Evolutionary conservation across 1,140 invertebrate genomes (phyloP).

Genomic region (Drosophila tsacasi): DNA sequence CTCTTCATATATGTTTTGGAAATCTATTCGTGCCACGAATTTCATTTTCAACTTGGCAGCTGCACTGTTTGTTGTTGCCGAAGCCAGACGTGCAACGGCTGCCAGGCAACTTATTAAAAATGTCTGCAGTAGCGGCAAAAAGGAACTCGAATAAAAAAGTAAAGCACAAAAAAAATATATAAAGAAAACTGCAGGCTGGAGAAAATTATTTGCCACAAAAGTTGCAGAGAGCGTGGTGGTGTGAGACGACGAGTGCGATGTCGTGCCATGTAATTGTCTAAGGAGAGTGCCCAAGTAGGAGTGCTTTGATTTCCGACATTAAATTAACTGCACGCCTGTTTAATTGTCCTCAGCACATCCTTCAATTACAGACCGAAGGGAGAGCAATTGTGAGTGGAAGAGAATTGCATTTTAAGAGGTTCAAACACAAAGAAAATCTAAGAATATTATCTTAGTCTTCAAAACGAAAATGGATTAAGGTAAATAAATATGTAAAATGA

Average conservation of each 20-base stretch:
- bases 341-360: conserved; percentile 58
- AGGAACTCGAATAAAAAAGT: conserved; percentile 39
- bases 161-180: conserved; percentile 6
- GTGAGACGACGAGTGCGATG: conserved; percentile 40
- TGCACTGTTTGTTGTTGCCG: conserved; percentile 73
- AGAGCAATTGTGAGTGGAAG: conserved; percentile 8
- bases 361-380: conserved; percentile 9
- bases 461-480: too few species aligned
- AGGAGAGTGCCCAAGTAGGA: conserved; percentile 52
- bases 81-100: conserved; percentile 72
- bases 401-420: conserved; percentile 5
- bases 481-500: too few species aligned
- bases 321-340: conserved; percentile 63
- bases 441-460: too few species aligned
- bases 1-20: conserved; percentile 68
- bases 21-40: conserved; percentile 82
- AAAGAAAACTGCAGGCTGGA: conserved; percentile 28
- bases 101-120: conserved; percentile 82
- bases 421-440: background rate
- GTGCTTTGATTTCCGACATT: conserved; percentile 78
- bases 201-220: conserved; percentile 76
- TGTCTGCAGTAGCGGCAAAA: conserved; percentile 69
- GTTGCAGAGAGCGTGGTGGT: conserved; percentile 27
- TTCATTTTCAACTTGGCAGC: conserved; percentile 81
- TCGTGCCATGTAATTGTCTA: conserved; percentile 52